These are phyloP conservation scores for Otocyon megalotis DNA, from an alignment of 2,113 vertebrate species.

Conservation along the genomic window DNA sequence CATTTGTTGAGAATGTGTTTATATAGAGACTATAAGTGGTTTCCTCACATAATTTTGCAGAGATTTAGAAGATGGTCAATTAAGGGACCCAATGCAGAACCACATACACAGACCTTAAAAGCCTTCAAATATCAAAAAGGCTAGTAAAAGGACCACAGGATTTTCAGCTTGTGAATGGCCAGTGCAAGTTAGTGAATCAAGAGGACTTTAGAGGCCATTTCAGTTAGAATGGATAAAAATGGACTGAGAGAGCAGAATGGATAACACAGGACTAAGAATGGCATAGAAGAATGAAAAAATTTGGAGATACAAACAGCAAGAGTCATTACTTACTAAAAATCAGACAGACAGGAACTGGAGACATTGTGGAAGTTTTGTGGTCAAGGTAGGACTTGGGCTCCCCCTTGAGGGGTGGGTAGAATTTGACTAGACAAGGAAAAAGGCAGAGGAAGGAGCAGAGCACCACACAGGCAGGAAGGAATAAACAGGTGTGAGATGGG, in stretches of 20 bases:
- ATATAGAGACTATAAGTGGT: neutral
- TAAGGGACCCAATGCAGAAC: neutral
- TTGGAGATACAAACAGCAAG: neutral
- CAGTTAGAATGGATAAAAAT: neutral
- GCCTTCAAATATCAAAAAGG: neutral
- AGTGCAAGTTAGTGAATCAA: neutral
- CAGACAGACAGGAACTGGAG: neutral
- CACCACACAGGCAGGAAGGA: too few relatives aligned
- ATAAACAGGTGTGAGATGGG: neutral
- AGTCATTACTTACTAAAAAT: neutral
- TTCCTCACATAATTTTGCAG: conserved; percentile 41
- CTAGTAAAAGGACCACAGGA: neutral
- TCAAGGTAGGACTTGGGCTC: conserved; percentile 55
- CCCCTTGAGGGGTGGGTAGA: conserved; percentile 68
- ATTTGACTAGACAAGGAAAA: neutral
- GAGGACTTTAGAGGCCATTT: conserved; percentile 22
- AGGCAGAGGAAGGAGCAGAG: neutral
- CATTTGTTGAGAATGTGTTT: neutral
- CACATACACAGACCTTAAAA: neutral
- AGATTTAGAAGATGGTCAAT: conserved; percentile 15
- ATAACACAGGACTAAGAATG: neutral
- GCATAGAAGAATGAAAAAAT: neutral
- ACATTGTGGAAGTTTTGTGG: neutral
- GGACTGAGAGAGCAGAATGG: neutral
- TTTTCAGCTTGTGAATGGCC: neutral